These are phyloP conservation scores for Neoascia interrupta DNA, from an alignment of 2,888 invertebrate species.

Conservation along the genomic window DNA sequence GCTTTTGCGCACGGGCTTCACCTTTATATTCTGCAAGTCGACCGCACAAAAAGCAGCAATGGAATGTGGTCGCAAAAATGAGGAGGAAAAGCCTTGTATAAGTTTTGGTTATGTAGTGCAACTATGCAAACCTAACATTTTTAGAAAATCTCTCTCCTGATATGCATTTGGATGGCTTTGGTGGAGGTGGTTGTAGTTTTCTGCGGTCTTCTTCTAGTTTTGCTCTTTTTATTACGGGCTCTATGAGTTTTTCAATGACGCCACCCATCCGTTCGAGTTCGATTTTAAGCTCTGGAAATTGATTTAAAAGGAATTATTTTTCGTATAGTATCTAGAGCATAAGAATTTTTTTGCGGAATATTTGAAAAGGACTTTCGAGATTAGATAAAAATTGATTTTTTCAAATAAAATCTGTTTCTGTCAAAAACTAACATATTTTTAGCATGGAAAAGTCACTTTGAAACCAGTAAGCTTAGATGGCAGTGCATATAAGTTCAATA, in stretches of 20 bases:
- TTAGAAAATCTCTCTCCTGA: conserved; percentile 24
- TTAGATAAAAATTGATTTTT: too few species aligned
- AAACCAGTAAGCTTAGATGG: too few species aligned
- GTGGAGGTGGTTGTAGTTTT: background rate
- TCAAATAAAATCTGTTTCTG: too few species aligned
- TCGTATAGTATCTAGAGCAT: too few species aligned
- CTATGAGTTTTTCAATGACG: conserved; percentile 77
- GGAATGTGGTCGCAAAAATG: conserved; percentile 24
- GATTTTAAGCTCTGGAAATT: conserved; percentile 60
- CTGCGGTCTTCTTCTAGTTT: conserved; percentile 41
- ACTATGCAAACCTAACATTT: conserved; percentile 50
- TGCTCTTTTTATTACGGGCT: conserved; percentile 72
- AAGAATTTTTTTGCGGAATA: too few species aligned
- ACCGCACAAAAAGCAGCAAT: conserved; percentile 12
- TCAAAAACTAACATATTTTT: too few species aligned
- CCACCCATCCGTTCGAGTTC: conserved; percentile 77
- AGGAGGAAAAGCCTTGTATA: background rate
- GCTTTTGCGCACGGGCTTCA: conserved; percentile 26
- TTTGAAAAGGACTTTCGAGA: too few species aligned
- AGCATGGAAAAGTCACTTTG: too few species aligned
- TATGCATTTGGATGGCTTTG: conserved; percentile 62
- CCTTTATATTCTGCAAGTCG: conserved; percentile 24
- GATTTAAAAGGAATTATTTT: too few species aligned
- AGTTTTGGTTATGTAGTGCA: conserved; percentile 11
- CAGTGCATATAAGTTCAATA: too few species aligned